Evolutionary conservation across 2,797 vertebrate species (phyloP).

Genomic region (Alectoris magna): DNA sequence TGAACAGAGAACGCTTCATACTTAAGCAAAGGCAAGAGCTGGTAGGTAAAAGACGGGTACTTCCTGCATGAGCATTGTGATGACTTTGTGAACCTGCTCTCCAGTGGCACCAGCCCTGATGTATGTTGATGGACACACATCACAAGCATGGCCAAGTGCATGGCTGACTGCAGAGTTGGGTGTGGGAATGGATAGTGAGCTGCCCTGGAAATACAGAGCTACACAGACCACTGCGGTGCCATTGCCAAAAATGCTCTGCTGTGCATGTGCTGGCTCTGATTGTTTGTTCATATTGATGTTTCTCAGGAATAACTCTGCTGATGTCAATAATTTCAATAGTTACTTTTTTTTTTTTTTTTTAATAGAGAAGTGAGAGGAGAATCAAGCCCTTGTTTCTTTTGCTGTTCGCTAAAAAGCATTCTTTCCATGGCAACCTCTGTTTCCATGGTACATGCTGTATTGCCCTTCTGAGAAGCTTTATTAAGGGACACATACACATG

Average conservation of each 20-base stretch:
- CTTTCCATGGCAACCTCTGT: slow-evolving; percentile 80
- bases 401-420: slow-evolving; percentile 67
- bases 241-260: background rate
- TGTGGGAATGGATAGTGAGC: background rate
- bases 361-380: background rate
- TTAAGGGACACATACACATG: slow-evolving; percentile 48
- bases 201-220: background rate
- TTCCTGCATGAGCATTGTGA: background rate
- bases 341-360: background rate
- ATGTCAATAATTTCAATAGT: background rate
- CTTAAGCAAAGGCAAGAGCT: background rate
- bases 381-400: slow-evolving; percentile 49
- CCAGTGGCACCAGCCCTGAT: background rate
- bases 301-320: slow-evolving; percentile 11
- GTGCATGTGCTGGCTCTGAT: fast-evolving
- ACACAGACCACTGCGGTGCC: background rate
- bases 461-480: slow-evolving; percentile 70
- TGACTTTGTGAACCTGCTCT: background rate
- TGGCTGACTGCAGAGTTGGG: fast-evolving
- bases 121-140: background rate
- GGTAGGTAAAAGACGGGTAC: slow-evolving; percentile 50
- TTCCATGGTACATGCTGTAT: slow-evolving; percentile 73
- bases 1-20: slow-evolving; percentile 63
- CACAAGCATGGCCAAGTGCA: background rate
- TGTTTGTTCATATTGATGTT: background rate